These are phyloP conservation scores for Papilio polytes DNA, from an alignment of 1,140 invertebrate species.

Conservation along the genomic window DNA sequence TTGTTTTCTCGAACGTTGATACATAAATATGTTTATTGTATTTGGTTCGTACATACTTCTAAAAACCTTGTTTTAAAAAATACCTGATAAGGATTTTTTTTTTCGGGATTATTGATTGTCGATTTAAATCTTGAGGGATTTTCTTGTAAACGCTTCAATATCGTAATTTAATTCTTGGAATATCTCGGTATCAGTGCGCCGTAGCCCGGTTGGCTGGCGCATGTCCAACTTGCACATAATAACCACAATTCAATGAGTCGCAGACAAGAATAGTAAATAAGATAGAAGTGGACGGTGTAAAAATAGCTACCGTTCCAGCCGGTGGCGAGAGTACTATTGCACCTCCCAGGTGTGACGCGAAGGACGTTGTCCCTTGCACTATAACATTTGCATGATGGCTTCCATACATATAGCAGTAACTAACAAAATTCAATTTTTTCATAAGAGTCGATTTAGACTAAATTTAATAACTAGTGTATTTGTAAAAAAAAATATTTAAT, in stretches of 20 bases:
- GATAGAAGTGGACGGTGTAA: conserved; percentile 79
- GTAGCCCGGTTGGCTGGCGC: conserved; percentile 72
- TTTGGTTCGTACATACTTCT: neutral
- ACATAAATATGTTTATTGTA: too few relatives aligned
- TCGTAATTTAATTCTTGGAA: conserved; percentile 74
- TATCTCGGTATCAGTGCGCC: conserved; percentile 77
- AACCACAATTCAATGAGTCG: conserved; percentile 83
- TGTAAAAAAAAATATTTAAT: too few relatives aligned
- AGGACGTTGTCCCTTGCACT: conserved; percentile 62
- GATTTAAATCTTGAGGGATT: conserved; percentile 57
- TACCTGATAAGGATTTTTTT: too few relatives aligned
- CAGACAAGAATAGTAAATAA: conserved; percentile 83
- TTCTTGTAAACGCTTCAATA: conserved; percentile 66
- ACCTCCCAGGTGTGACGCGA: conserved; percentile 72
- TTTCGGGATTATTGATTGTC: conserved; percentile 50
- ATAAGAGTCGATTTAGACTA: too few relatives aligned
- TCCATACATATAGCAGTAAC: too few relatives aligned
- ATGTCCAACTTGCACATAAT: conserved; percentile 82
- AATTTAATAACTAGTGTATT: too few relatives aligned
- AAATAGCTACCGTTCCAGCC: conserved; percentile 81
- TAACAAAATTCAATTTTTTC: too few relatives aligned
- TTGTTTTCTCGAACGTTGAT: neutral
- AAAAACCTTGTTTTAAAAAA: too few relatives aligned
- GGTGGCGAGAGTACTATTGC: conserved; percentile 71
- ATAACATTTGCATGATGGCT: conserved; percentile 40